Conservation (phyloP, 2,113 vertebrate genomes). For the Cyanoramphus novaezelandiae region DNA sequence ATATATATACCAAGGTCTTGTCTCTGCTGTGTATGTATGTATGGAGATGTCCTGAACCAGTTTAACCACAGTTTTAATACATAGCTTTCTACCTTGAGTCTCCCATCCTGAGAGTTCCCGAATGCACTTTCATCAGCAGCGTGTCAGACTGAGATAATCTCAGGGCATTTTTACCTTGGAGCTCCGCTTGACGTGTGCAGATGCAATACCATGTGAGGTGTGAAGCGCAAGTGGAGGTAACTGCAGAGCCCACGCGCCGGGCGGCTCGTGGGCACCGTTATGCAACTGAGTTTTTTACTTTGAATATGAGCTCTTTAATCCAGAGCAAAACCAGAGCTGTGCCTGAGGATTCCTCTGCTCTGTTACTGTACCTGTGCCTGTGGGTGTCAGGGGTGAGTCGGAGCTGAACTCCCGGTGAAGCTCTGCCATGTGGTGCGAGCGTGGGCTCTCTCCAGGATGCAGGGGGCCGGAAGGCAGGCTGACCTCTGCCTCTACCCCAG, state of each 20-base stretch:
- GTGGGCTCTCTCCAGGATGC: not conserved
- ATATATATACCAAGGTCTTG: not conserved
- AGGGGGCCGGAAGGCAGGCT: rapidly evolving
- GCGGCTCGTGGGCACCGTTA: constrained; percentile 1
- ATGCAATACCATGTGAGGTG: not conserved
- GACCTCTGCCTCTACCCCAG: rapidly evolving
- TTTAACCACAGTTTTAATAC: not conserved
- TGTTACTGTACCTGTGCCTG: not conserved
- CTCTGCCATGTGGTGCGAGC: not conserved
- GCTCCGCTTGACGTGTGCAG: not conserved
- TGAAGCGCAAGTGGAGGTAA: constrained; percentile 6
- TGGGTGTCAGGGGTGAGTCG: not conserved
- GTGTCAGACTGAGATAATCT: not conserved
- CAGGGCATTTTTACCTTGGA: not conserved
- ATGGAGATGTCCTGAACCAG: not conserved
- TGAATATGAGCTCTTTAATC: not conserved
- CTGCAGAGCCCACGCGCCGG: not conserved
- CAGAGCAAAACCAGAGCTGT: not conserved
- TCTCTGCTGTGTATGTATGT: not conserved
- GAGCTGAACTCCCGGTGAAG: not conserved
- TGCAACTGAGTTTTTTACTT: constrained; percentile 22
- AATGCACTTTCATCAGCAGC: not conserved
- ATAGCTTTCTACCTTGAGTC: not conserved
- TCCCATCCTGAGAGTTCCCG: not conserved
- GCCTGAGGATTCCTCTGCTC: not conserved